Evolutionary conservation across 2,797 vertebrate species (phyloP).

Genomic region (Chiloscyllium punctatum): DNA sequence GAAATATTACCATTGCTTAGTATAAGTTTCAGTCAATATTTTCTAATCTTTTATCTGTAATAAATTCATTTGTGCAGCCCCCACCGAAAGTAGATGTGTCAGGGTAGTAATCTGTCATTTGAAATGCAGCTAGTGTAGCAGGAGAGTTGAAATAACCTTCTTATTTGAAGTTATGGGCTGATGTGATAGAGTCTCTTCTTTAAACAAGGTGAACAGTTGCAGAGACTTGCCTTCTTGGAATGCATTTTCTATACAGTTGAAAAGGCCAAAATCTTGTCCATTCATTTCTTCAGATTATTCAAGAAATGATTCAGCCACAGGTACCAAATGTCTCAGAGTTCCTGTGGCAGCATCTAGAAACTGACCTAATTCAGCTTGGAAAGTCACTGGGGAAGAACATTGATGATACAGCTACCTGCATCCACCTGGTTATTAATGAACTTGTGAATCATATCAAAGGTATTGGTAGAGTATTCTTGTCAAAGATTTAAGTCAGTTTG

Average conservation of each 20-base stretch:
- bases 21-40: not conserved
- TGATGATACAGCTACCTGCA: constrained; percentile 50
- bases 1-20: not conserved
- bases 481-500: not conserved
- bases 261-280: not conserved
- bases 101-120: not conserved
- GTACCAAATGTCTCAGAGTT: constrained; percentile 46
- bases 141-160: not conserved
- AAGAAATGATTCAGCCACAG: constrained; percentile 50
- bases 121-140: not conserved
- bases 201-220: not conserved
- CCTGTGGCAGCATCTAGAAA: constrained; percentile 58
- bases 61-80: not conserved
- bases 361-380: constrained; percentile 53
- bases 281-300: constrained; percentile 47
- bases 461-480: constrained; percentile 28
- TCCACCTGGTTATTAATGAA: constrained; percentile 56
- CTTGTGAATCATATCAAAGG: constrained; percentile 45
- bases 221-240: not conserved
- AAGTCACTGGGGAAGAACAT: constrained; percentile 53
- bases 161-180: not conserved
- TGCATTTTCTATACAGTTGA: not conserved
- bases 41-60: not conserved
- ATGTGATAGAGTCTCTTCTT: not conserved
- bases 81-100: not conserved